phyloP scores from a whole-genome alignment of 2,797 vertebrate genomes.

The Buceros bicornis region DNA sequence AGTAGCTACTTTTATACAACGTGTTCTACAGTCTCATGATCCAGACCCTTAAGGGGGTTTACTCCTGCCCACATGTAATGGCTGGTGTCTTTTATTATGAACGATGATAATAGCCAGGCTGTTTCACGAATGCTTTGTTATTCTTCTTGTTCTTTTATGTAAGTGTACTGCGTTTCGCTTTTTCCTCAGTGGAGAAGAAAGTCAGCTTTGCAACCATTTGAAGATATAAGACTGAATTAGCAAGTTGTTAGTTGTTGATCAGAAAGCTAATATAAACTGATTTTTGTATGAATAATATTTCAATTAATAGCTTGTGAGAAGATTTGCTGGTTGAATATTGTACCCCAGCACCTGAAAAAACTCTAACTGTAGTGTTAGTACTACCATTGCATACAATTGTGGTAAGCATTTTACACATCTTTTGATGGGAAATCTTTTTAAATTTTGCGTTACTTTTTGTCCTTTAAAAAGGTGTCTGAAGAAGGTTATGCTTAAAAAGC shows the following conservation, averaged over 20 bases:
- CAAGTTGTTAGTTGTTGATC: neutral
- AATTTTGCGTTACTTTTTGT: neutral
- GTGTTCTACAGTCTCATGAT: neutral
- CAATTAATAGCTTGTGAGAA: neutral
- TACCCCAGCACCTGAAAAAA: neutral
- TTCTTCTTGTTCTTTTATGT: neutral
- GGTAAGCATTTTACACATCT: neutral
- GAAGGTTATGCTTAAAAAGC: neutral
- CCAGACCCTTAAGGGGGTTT: neutral
- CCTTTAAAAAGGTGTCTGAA: neutral
- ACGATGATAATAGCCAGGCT: neutral
- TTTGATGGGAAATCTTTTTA: neutral
- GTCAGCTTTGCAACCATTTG: neutral
- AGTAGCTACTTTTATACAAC: neutral
- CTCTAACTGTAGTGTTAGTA: neutral
- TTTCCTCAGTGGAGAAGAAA: neutral
- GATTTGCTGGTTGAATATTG: neutral
- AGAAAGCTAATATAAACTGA: neutral
- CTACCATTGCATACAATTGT: neutral
- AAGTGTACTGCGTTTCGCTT: neutral
- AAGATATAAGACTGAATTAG: neutral
- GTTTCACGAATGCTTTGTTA: neutral
- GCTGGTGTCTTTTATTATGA: neutral
- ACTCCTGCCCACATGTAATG: accelerated
- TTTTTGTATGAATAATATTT: neutral